A percentile compares a stretch with the other conserved stretches of the same genome.
Evolutionary conservation across 2,113 vertebrate genomes (phyloP).

Genomic region (Cyprinodon variegatus): DNA sequence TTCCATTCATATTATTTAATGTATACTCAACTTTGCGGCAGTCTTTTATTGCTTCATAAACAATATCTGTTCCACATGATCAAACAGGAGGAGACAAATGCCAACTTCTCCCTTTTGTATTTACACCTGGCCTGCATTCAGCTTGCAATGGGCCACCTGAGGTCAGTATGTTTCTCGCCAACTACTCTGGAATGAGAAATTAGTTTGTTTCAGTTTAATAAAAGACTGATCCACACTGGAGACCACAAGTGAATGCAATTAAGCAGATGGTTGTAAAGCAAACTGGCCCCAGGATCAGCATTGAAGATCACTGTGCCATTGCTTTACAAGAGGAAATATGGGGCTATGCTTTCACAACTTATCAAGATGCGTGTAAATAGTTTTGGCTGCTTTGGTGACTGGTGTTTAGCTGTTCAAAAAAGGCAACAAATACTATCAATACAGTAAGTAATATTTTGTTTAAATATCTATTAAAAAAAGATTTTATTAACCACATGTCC

Average conservation of each 20-base stretch:
- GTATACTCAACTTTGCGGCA: slow-evolving; percentile 25
- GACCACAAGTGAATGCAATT: slow-evolving; percentile 48
- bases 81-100: slow-evolving; percentile 15
- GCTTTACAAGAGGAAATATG: slow-evolving; percentile 57
- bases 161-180: slow-evolving; percentile 33
- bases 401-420: slow-evolving; percentile 27
- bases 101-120: slow-evolving; percentile 2
- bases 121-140: slow-evolving; percentile 15
- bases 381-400: slow-evolving; percentile 25
- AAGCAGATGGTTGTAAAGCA: slow-evolving; percentile 39
- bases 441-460: slow-evolving; percentile 48
- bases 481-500: no score
- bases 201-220: slow-evolving; percentile 43
- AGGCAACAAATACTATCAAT: slow-evolving; percentile 25
- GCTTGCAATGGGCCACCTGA: slow-evolving; percentile 49
- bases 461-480: slow-evolving; percentile 31
- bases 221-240: slow-evolving; percentile 42
- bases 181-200: slow-evolving; percentile 23
- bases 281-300: slow-evolving; percentile 37
- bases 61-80: slow-evolving; percentile 22
- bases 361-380: slow-evolving; percentile 61
- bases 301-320: slow-evolving; percentile 59
- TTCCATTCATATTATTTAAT: slow-evolving; percentile 5
- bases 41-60: slow-evolving; percentile 18
- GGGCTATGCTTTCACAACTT: slow-evolving; percentile 53